A percentile compares a stretch with the other conserved stretches of the same genome.
These are phyloP conservation scores for Propsilocerus akamusi DNA, from an alignment of 1,140 invertebrate genomes.

Conservation along the genomic window DNA sequence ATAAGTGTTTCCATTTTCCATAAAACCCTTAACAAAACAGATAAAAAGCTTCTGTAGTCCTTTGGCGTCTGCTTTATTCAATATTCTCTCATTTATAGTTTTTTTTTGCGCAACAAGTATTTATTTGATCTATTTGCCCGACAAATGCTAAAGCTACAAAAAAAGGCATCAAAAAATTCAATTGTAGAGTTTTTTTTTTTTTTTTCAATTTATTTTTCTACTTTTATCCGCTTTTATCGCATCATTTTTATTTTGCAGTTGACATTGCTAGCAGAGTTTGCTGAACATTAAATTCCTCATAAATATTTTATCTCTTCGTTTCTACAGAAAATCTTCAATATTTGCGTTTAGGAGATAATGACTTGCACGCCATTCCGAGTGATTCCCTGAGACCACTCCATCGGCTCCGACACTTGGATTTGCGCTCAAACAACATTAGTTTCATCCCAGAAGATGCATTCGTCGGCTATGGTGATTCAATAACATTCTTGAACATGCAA, in stretches of 20 bases:
- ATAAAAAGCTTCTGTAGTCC: no score
- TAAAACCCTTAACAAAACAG: no score
- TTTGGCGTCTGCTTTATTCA: no score
- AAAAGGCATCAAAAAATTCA: background rate
- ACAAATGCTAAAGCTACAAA: background rate
- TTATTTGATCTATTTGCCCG: no score
- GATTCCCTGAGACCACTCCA: slow-evolving; percentile 61
- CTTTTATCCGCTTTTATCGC: background rate
- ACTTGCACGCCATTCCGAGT: slow-evolving; percentile 61
- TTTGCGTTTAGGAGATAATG: slow-evolving; percentile 67
- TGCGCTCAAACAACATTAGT: slow-evolving; percentile 72
- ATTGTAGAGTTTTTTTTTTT: background rate
- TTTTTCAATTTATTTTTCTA: slow-evolving; percentile 8
- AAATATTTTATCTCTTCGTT: background rate
- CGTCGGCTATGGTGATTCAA: slow-evolving; percentile 73
- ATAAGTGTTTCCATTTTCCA: no score
- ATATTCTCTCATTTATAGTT: no score
- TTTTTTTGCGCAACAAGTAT: no score
- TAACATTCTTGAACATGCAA: slow-evolving; percentile 77
- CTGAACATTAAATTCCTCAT: no score
- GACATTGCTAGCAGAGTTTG: no score
- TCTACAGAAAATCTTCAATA: slow-evolving; percentile 68
- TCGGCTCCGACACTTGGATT: slow-evolving; percentile 67
- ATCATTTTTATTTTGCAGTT: no score
- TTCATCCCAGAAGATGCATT: slow-evolving; percentile 68